Base-by-base conservation (phyloP, 1,140 invertebrate genomes). In the Acromyrmex heyeri region DNA sequence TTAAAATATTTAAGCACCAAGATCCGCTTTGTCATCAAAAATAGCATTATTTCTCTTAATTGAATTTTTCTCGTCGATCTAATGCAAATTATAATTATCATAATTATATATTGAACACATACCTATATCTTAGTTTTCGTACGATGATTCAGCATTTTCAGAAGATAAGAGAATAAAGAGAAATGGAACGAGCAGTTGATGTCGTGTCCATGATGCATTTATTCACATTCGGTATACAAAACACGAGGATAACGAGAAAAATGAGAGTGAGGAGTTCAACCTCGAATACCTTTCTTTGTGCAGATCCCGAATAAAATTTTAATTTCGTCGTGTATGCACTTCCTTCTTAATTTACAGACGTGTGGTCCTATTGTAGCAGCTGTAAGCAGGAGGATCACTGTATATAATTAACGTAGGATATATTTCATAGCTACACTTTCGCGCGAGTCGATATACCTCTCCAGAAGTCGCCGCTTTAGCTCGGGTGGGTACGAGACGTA, bases 401-500 rank as follows among this genome's bases (percentile, higher is more conserved):
- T 83, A 88, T 57, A 30, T 55, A 55, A 86, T 86, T 86, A 86
- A 89, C 82, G 65, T 64, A 30, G 16, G 48, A 34, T 62, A 50
- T 44, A 10, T 18, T 69, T 27, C 6, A 7, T 14, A 30, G 4
- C 21, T 14, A 27, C 3, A 59, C 61, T 55, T 64, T 70, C 55
- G 30, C 1, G n/a, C 10, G 72, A 24, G 16, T 18, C 34, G 57
- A 82, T 59, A 86, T 97, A 98, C 97, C 97, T 98, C 95, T 98
- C 97, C 78, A 98, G 96, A 88, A 98, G 96, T 72, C 97, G 96
- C 89, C 97, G 96, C 94, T 98, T 98, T 53, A 98, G 95, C 94
- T 98, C 97, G 16, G 97, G 97, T 72, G 97, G 97, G 95, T 98
- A 98, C 67, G 97, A 97, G 85, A 98, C 97, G 94, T 98, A 98